Evolutionary conservation across 2,113 vertebrate genomes (phyloP).

Genomic region (Bombycilla garrulus): DNA sequence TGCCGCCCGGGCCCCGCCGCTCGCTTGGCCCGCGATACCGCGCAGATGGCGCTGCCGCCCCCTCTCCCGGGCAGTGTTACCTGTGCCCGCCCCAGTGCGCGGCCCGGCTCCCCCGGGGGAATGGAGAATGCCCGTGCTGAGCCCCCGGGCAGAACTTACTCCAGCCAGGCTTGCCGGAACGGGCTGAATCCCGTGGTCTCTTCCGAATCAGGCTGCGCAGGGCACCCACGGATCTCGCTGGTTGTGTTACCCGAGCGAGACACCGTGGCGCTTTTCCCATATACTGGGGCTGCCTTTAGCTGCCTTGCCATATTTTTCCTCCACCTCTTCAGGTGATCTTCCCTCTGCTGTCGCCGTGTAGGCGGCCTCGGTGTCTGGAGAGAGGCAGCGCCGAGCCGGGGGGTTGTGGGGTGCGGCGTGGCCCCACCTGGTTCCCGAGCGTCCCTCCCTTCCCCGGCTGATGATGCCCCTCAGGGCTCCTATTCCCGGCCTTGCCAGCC

Average conservation of each 20-base stretch:
- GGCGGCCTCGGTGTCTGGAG: neutral
- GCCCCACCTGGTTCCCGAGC: neutral
- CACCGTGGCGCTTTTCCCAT: neutral
- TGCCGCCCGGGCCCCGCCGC: neutral
- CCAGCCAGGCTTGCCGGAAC: neutral
- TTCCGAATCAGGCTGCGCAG: neutral
- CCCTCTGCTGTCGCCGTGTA: neutral
- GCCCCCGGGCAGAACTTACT: neutral
- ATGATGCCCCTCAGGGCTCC: neutral
- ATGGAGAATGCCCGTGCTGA: neutral
- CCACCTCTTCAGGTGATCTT: neutral
- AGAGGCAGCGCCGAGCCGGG: neutral
- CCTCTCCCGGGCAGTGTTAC: neutral
- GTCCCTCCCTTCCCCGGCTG: rapidly evolving
- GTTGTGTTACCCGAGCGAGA: neutral
- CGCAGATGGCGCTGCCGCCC: conserved; percentile 24
- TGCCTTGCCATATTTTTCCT: neutral
- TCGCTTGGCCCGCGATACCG: neutral
- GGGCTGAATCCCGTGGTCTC: neutral
- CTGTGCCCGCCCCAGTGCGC: neutral
- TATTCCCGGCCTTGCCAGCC: neutral
- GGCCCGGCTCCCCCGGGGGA: neutral
- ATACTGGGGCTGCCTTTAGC: neutral
- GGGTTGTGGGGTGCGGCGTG: neutral
- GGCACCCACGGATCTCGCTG: too few species aligned